A percentile compares a stretch with the other conserved stretches of the same genome.
These are phyloP conservation scores for Erethizon dorsatum DNA, from an alignment of 2,797 vertebrate genomes.

Conservation along the genomic window DNA sequence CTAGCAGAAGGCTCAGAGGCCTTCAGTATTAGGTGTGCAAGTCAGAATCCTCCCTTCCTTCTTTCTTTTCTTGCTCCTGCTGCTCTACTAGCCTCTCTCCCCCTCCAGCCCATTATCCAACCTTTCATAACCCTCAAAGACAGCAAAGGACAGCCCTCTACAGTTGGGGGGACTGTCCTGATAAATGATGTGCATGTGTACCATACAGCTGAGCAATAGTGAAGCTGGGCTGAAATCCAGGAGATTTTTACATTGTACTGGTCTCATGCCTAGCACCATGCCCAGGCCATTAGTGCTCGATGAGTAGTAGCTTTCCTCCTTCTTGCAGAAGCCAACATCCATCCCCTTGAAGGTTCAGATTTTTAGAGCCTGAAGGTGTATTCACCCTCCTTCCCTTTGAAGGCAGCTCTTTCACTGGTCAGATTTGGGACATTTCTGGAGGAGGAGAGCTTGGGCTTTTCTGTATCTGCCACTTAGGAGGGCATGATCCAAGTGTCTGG, in stretches of 20 bases:
- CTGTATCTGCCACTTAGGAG: not conserved
- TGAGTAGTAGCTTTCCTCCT: conserved; percentile 19
- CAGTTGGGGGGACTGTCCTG: conserved; percentile 6
- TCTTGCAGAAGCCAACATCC: not conserved
- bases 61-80: not conserved
- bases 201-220: conserved; percentile 58
- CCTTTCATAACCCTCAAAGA: conserved; percentile 1
- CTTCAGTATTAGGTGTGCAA: not conserved
- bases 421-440: conserved; percentile 52
- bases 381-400: not conserved
- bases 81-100: not conserved
- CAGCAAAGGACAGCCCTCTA: not conserved
- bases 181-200: conserved; percentile 62
- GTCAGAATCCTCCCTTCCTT: not conserved
- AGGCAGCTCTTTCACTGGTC: conserved; percentile 22
- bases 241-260: conserved; percentile 7
- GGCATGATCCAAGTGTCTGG: conserved; percentile 45
- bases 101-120: conserved; percentile 3
- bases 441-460: not conserved
- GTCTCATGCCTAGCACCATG: not conserved
- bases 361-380: conserved; percentile 22
- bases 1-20: conserved; percentile 2
- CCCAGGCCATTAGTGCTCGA: conserved; percentile 54
- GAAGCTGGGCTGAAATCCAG: conserved; percentile 58
- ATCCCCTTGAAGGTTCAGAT: not conserved